Percentiles rank a stretch among this genome's conserved stretches.
phyloP scores from a whole-genome alignment of 1,140 invertebrate species.

The Alviniconcha marisindica region DNA sequence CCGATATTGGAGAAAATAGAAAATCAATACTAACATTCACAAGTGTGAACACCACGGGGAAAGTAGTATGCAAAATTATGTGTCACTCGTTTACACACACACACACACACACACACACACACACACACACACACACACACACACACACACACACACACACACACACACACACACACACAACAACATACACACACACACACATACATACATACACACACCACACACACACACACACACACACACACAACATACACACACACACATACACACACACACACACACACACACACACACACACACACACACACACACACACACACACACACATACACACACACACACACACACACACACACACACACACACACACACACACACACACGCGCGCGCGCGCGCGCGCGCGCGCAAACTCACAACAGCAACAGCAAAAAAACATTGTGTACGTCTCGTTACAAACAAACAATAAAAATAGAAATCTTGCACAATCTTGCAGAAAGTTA shows the following conservation, averaged over 20 bases:
- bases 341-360: background rate
- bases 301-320: background rate
- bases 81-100: too few relatives aligned
- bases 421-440: too few relatives aligned
- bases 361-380: background rate
- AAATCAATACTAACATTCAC: too few relatives aligned
- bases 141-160: background rate
- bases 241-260: background rate
- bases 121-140: background rate
- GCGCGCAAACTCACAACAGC: background rate
- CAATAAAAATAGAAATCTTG: background rate
- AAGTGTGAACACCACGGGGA: too few relatives aligned
- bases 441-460: too few relatives aligned
- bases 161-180: background rate
- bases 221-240: background rate
- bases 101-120: background rate
- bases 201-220: background rate
- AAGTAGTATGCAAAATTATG: too few relatives aligned
- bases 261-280: background rate
- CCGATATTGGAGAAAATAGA: too few relatives aligned
- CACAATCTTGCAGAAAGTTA: background rate
- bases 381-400: background rate
- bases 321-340: background rate
- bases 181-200: background rate
- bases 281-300: background rate